Percentiles rank a stretch among this genome's conserved stretches.
Conservation (phyloP, 2,113 vertebrate species). For the Syngnathoides biaculeatus region DNA sequence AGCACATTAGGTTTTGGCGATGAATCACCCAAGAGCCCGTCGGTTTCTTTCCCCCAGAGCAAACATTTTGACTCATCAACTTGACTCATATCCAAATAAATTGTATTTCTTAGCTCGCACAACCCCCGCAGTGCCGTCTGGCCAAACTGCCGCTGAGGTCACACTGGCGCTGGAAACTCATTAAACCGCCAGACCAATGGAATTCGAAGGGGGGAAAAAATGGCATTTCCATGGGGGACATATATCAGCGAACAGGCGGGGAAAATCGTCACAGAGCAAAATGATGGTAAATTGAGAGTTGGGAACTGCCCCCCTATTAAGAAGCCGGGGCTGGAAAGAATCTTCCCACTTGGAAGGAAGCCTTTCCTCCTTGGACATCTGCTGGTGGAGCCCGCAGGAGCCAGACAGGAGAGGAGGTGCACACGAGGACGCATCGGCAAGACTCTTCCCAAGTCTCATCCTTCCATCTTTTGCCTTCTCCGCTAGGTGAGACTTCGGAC, state of each 20-base stretch:
- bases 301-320: slow-evolving; percentile 96
- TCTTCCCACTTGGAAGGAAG: slow-evolving; percentile 85
- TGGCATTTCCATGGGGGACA: slow-evolving; percentile 65
- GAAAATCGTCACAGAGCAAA: slow-evolving; percentile 81
- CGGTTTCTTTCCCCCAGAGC: neutral
- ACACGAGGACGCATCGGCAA: slow-evolving; percentile 32
- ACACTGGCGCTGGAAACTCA: slow-evolving; percentile 32
- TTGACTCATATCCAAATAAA: slow-evolving; percentile 15
- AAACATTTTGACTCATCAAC: neutral
- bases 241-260: slow-evolving; percentile 70
- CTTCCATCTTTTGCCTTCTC: slow-evolving; percentile 20
- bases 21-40: neutral
- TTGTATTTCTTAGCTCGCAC: neutral
- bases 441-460: slow-evolving; percentile 27
- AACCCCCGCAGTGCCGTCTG: slow-evolving; percentile 10
- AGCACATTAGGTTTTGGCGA: neutral
- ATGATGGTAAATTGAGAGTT: slow-evolving; percentile 81
- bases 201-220: slow-evolving; percentile 64
- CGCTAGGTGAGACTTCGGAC: slow-evolving; percentile 46
- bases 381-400: slow-evolving; percentile 64
- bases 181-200: slow-evolving; percentile 74
- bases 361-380: slow-evolving; percentile 74
- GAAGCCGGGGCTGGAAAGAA: slow-evolving; percentile 84
- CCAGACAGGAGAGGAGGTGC: slow-evolving; percentile 49
- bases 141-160: slow-evolving; percentile 31